Percentiles rank a stretch among this genome's conserved stretches.
phyloP scores from a whole-genome alignment of 2,888 invertebrate species.

The Osmoderma eremita region DNA sequence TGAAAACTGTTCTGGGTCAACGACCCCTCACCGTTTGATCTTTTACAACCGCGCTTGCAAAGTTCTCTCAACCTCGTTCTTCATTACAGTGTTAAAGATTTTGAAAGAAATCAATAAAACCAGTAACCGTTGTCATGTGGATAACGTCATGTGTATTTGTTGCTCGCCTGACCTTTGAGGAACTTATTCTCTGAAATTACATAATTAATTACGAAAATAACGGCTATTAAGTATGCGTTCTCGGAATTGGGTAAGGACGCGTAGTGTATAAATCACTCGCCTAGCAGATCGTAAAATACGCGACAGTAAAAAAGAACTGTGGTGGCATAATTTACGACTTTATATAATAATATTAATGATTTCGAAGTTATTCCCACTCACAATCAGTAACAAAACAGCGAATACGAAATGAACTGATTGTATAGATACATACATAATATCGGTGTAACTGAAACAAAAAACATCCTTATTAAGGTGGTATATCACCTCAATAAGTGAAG shows the following conservation, averaged over 20 bases:
- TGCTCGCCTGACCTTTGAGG: conserved; percentile 20
- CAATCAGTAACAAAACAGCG: conserved; percentile 20
- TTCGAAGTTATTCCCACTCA: conserved; percentile 24
- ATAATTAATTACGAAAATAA: conserved; percentile 39
- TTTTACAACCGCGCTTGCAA: conserved; percentile 19
- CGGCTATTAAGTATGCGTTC: conserved; percentile 19
- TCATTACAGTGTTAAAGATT: conserved; percentile 13
- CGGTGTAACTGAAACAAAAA: too few relatives aligned
- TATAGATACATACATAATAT: too few relatives aligned
- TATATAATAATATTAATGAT: conserved; percentile 37
- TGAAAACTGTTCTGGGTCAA: conserved; percentile 1
- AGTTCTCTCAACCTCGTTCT: conserved; percentile 4
- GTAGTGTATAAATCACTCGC: conserved; percentile 22
- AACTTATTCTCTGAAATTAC: conserved; percentile 32
- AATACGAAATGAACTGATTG: conserved; percentile 9
- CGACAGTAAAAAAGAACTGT: conserved; percentile 15
- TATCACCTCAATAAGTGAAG: too few relatives aligned
- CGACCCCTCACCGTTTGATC: conserved; percentile 14
- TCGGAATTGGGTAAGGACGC: conserved; percentile 23
- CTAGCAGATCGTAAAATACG: conserved; percentile 34
- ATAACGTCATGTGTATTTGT: conserved; percentile 3
- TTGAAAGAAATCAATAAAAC: conserved; percentile 26
- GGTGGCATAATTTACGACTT: conserved; percentile 26
- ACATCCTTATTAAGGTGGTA: too few relatives aligned
- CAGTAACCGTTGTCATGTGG: conserved; percentile 8